phyloP scores from a whole-genome alignment of 2,113 vertebrate genomes.

The Tylochromis polylepis region DNA sequence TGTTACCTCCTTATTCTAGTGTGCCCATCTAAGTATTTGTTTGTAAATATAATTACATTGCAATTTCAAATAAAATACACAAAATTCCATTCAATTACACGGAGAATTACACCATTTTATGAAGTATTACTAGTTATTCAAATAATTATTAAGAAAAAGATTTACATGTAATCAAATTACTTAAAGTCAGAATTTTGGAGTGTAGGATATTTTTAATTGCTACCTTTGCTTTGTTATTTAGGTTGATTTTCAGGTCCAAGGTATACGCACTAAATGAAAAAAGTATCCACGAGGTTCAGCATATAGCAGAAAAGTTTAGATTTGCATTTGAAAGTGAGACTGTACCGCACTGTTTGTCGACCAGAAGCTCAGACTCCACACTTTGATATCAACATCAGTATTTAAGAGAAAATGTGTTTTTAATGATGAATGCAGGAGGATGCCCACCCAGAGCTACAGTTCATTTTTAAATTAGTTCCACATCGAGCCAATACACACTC shows the following conservation, averaged over 20 bases:
- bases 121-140: neutral
- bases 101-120: neutral
- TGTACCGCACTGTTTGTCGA: neutral
- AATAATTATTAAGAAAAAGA: neutral
- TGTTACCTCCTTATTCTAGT: neutral
- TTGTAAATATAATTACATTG: neutral
- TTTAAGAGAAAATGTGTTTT: neutral
- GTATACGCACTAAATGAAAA: neutral
- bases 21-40: neutral
- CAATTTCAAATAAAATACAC: neutral
- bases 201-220: neutral
- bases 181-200: neutral
- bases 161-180: neutral
- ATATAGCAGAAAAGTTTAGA: neutral
- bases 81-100: neutral
- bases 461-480: neutral
- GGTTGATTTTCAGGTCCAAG: neutral
- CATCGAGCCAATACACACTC: neutral
- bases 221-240: neutral
- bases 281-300: neutral
- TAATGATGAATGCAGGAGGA: neutral
- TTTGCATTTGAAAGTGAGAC: neutral
- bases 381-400: neutral
- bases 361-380: neutral
- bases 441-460: neutral